Evolutionary conservation across 2,797 vertebrate genomes (phyloP), one percentile per base, ranked within the genome.

Genomic region (Leptatherina wallacei): DNA sequence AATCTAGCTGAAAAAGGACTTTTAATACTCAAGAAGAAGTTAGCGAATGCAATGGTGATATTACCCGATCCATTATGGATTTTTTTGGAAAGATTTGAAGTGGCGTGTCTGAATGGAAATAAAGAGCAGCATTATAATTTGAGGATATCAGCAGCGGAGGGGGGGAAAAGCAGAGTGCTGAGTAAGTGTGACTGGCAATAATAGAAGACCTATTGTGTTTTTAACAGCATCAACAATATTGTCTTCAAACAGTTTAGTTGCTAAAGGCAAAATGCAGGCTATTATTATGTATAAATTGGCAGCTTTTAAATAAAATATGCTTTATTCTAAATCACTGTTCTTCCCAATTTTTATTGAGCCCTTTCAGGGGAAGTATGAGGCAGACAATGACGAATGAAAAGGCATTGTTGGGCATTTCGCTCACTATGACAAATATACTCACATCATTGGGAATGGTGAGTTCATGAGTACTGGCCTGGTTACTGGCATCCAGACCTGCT

Each of bases 361-460:
- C 29, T 20, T 9, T 52, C 54, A 33, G 16, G 0, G 33, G n/a
- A 18, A 55, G 55, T 14, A 40, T 33, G 8, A 18, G 27, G 54
- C 20, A 24, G 33, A 57, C 18, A 24, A 49, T 24, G 44, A 24
- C 1, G 30, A 24, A 38, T 32, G 11, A 57, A 56, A 42, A 59
- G 6, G 12, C 38, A 42, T 42, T 33, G 6, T 42, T 36, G 16
- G 14, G 32, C 22, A 14, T 47, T 71, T 22, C 29, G 14, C 42
- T 69, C 35, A 57, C 38, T 1, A 13, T 30, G 33, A 83, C 33
- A 55, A 77, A 74, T 78, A 56, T 96, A 98, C 97, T 98, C 96
- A 98, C 97, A 97, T 98, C 97, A 95, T 98, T 98, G 96, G 97
- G 97, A 97, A 98, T 98, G 97, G 97, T 97, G 96, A 98, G 97